Evolutionary conservation across 2,113 vertebrate species (phyloP).

Genomic region (Catharus fuscescens): DNA sequence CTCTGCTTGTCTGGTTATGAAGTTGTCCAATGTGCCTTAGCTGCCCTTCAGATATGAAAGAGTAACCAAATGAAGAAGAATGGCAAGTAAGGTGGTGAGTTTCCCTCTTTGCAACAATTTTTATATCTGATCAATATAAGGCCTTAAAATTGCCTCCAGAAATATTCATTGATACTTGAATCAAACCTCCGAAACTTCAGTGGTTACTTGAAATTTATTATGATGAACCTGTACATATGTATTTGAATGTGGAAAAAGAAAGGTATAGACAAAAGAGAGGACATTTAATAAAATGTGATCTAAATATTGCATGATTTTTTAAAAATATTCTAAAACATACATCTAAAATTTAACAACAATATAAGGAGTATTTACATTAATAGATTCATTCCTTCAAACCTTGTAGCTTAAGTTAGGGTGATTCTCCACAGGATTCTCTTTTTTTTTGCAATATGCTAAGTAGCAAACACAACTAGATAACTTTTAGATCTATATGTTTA

Average conservation of each 20-base stretch:
- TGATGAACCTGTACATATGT: background rate
- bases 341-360: background rate
- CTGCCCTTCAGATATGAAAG: background rate
- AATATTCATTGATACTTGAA: background rate
- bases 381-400: background rate
- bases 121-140: background rate
- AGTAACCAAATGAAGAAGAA: background rate
- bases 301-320: background rate
- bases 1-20: background rate
- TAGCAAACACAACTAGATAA: background rate
- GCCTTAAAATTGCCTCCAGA: background rate
- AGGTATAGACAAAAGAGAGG: background rate
- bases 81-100: background rate
- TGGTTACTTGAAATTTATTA: background rate
- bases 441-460: background rate
- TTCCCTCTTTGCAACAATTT: background rate
- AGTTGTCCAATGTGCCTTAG: background rate
- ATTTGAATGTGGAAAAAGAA: background rate
- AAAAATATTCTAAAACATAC: background rate
- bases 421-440: background rate
- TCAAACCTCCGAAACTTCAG: background rate
- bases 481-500: background rate
- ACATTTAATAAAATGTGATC: background rate
- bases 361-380: background rate
- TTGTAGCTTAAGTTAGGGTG: background rate